Percentiles rank a stretch among this genome's conserved stretches.
These are phyloP conservation scores for Metellina segmentata DNA, from an alignment of 2,888 invertebrate genomes.

Conservation along the genomic window DNA sequence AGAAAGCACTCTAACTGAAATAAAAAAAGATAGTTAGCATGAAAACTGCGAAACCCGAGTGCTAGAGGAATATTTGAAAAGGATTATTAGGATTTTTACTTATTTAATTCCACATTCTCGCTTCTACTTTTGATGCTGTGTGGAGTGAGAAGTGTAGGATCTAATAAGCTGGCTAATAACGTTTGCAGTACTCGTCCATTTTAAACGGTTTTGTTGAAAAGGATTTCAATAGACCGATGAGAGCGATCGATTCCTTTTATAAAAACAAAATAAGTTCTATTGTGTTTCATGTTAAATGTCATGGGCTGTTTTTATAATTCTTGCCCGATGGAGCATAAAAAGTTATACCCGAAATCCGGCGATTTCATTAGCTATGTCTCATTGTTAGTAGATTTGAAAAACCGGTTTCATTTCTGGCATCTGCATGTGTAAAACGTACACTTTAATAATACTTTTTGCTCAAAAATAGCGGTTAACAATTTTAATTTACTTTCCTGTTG, in stretches of 20 bases:
- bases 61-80: conserved; percentile 64
- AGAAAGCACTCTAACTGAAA: conserved; percentile 35
- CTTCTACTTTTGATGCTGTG: conserved; percentile 3
- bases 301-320: no score
- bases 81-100: conserved; percentile 56
- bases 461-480: no score
- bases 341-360: no score
- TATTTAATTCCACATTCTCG: conserved; percentile 39
- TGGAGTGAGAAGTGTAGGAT: not conserved
- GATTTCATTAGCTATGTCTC: no score
- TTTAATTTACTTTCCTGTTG: no score
- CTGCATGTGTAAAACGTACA: no score
- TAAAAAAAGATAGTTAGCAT: conserved; percentile 48
- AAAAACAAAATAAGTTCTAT: no score
- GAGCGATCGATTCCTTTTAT: not conserved
- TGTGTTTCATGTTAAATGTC: no score
- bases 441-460: no score
- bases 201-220: conserved; percentile 3
- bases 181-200: not conserved
- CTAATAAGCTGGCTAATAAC: conserved; percentile 35
- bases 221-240: not conserved
- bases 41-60: conserved; percentile 42
- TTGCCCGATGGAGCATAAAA: no score
- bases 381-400: no score
- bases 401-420: no score